phyloP scores from a whole-genome alignment of 1,140 invertebrate genomes.

The Copidosoma floridanum region DNA sequence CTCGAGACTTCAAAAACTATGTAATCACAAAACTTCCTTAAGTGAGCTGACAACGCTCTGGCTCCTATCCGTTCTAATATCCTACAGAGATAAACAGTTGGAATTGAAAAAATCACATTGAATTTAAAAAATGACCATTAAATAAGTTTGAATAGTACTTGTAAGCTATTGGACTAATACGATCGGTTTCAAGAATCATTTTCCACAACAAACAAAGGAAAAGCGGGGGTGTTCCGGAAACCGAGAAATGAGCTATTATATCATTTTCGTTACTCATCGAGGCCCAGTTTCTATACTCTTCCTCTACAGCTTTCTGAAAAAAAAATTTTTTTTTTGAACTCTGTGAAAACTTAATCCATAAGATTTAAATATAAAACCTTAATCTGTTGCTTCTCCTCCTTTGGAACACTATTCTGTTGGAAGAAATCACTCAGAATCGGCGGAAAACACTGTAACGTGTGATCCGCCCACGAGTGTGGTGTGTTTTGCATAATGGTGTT shows the following conservation, averaged over 20 bases:
- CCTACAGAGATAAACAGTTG: slow-evolving; percentile 58
- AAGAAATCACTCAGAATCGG: slow-evolving; percentile 85
- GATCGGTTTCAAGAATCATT: slow-evolving; percentile 91
- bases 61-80: slow-evolving; percentile 92
- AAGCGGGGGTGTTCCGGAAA: slow-evolving; percentile 81
- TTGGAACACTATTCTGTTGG: slow-evolving; percentile 75
- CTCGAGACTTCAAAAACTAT: slow-evolving; percentile 89
- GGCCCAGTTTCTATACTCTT: slow-evolving; percentile 94
- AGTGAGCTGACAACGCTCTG: slow-evolving; percentile 81
- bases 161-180: slow-evolving; percentile 89
- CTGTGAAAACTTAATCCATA: no score
- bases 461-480: slow-evolving; percentile 90
- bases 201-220: slow-evolving; percentile 92
- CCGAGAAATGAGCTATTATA: slow-evolving; percentile 93
- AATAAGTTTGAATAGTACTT: no score
- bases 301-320: slow-evolving; percentile 78
- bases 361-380: slow-evolving; percentile 60
- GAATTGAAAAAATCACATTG: neutral
- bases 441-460: slow-evolving; percentile 90
- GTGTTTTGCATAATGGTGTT: slow-evolving; percentile 90
- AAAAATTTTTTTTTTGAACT: no score
- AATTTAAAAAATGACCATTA: no score
- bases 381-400: slow-evolving; percentile 86
- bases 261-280: slow-evolving; percentile 96
- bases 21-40: slow-evolving; percentile 94